phyloP scores from a whole-genome alignment of 2,113 vertebrate genomes.

The Protobothrops mucrosquamatus region DNA sequence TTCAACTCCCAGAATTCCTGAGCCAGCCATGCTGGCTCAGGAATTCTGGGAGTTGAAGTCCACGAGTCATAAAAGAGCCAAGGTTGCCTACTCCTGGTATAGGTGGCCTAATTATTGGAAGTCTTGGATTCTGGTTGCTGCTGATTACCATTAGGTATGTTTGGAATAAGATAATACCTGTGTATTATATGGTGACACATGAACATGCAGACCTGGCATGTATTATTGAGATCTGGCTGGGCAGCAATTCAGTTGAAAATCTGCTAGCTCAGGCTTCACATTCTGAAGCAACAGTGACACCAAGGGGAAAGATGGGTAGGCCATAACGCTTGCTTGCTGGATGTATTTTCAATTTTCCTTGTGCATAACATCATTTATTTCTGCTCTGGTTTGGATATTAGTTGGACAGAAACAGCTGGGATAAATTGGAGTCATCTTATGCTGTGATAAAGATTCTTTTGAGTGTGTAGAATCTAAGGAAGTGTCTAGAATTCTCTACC shows the following conservation, averaged over 20 bases:
- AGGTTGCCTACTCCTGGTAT: no score
- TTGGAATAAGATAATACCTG: not conserved
- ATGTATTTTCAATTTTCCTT: not conserved
- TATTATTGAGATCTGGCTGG: not conserved
- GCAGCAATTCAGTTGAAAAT: not conserved
- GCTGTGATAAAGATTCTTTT: not conserved
- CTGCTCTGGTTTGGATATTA: not conserved
- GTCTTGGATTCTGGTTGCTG: not conserved
- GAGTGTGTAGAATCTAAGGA: not conserved
- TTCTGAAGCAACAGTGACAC: not conserved
- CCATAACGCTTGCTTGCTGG: not conserved
- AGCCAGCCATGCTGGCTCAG: no score
- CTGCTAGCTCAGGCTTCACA: not conserved
- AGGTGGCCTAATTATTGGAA: not conserved
- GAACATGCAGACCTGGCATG: not conserved
- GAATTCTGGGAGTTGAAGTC: no score
- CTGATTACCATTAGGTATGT: not conserved
- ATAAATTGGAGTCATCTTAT: not conserved
- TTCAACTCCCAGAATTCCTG: no score
- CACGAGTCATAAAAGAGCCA: no score
- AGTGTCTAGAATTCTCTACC: not conserved
- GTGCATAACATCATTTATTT: not conserved
- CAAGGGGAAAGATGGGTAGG: not conserved
- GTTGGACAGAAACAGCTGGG: not conserved
- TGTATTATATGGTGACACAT: not conserved